phyloP scores from a whole-genome alignment of 2,888 invertebrate species.

The Dasysyrphus albostriatus region DNA sequence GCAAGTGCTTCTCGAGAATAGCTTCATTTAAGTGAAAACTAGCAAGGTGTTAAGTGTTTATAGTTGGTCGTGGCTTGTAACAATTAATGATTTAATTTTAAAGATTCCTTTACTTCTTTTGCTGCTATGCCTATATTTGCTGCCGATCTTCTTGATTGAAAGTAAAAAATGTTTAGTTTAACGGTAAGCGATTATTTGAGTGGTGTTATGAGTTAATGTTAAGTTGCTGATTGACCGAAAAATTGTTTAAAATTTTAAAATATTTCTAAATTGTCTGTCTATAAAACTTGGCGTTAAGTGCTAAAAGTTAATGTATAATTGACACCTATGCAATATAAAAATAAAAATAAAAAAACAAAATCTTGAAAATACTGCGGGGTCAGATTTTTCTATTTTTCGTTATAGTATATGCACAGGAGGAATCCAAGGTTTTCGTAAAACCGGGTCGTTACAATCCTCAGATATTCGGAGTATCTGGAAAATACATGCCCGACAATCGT shows the following conservation, averaged over 20 bases:
- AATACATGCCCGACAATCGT: constrained; percentile 85
- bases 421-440: constrained; percentile 22
- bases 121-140: constrained; percentile 47
- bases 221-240: too few species aligned
- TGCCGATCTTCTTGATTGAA: not conserved
- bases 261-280: too few species aligned
- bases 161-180: constrained; percentile 39
- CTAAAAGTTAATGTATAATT: too few species aligned
- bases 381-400: constrained; percentile 40
- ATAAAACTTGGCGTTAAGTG: too few species aligned
- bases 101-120: not conserved
- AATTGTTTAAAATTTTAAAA: too few species aligned
- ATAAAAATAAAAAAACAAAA: too few species aligned
- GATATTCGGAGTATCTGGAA: constrained; percentile 83
- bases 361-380: not conserved
- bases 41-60: constrained; percentile 44
- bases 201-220: too few species aligned
- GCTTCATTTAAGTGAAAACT: constrained; percentile 66
- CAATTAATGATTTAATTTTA: constrained; percentile 34
- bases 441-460: constrained; percentile 79
- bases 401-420: constrained; percentile 16
- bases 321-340: too few species aligned
- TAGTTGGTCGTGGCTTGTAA: constrained; percentile 22
- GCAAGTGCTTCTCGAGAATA: constrained; percentile 42
- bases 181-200: constrained; percentile 31